These are phyloP conservation scores for Marmota monax DNA, from an alignment of 2,113 vertebrate species.

Conservation along the genomic window DNA sequence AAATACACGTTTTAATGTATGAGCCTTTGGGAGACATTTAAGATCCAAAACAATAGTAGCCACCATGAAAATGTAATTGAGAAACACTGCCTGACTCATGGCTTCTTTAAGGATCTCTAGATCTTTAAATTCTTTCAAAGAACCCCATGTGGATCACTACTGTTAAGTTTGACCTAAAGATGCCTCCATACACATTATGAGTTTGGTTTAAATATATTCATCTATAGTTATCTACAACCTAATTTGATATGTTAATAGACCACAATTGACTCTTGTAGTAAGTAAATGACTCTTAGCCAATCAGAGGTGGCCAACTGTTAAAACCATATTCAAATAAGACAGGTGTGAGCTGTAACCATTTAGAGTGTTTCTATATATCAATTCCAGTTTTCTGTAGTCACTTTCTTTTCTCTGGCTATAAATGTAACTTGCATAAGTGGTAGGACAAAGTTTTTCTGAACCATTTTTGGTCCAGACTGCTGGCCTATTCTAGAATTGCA, in stretches of 20 bases:
- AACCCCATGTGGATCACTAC: background rate
- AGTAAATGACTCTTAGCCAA: background rate
- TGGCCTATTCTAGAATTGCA: no score
- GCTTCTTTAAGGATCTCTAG: background rate
- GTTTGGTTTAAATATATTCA: background rate
- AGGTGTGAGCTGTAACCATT: background rate
- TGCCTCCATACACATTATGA: no score
- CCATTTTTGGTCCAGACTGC: background rate
- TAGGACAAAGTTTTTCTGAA: background rate
- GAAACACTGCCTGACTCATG: background rate
- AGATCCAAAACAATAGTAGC: background rate
- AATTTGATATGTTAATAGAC: no score
- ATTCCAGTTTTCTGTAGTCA: background rate
- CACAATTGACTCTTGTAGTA: background rate
- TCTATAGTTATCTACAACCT: background rate
- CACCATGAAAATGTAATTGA: background rate
- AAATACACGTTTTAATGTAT: no score
- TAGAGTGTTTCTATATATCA: background rate
- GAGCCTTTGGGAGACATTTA: background rate
- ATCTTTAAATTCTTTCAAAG: background rate
- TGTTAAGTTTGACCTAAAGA: background rate
- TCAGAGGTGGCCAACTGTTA: no score
- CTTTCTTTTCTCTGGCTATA: no score
- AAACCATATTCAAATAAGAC: background rate
- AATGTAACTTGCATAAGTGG: no score